A percentile compares a stretch with the other conserved stretches of the same genome.
Evolutionary conservation across 2,797 vertebrate genomes (phyloP).

Genomic region (Lagodon rhomboides): DNA sequence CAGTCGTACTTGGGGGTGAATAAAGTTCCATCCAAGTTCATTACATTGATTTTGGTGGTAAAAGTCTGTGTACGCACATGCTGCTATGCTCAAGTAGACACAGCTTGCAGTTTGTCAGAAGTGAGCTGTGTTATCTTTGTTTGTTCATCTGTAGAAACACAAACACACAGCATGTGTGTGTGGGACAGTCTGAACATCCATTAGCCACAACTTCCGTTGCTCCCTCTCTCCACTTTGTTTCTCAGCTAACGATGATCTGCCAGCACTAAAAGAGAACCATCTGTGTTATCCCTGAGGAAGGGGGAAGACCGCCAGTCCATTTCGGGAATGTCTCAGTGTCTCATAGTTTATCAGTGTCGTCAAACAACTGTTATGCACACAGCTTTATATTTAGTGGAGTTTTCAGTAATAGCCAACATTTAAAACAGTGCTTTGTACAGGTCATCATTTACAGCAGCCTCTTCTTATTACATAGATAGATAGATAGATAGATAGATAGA

Average conservation of each 20-base stretch:
- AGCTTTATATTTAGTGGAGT: constrained; percentile 1
- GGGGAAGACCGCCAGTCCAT: background rate
- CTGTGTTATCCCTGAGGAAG: constrained; percentile 39
- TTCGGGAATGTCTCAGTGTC: constrained; percentile 26
- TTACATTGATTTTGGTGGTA: constrained; percentile 13
- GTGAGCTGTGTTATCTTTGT: constrained; percentile 23
- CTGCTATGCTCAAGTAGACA: constrained; percentile 20
- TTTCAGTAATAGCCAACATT: background rate
- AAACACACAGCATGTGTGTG: background rate
- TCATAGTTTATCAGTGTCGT: constrained; percentile 29
- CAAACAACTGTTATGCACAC: constrained; percentile 27
- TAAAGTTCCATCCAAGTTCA: background rate
- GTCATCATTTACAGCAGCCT: background rate
- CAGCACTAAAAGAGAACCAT: constrained; percentile 49
- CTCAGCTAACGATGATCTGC: constrained; percentile 8
- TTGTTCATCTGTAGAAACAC: constrained; percentile 26
- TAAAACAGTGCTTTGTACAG: background rate
- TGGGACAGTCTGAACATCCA: constrained; percentile 8
- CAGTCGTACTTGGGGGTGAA: background rate
- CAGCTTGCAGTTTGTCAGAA: constrained; percentile 18
- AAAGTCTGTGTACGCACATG: constrained; percentile 2
- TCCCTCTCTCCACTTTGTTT: constrained; percentile 20
- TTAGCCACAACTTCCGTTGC: background rate
- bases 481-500: too few species aligned
- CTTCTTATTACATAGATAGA: too few species aligned